Evolutionary conservation across 2,888 invertebrate species (phyloP).

Genomic region (Leucozona laternaria): DNA sequence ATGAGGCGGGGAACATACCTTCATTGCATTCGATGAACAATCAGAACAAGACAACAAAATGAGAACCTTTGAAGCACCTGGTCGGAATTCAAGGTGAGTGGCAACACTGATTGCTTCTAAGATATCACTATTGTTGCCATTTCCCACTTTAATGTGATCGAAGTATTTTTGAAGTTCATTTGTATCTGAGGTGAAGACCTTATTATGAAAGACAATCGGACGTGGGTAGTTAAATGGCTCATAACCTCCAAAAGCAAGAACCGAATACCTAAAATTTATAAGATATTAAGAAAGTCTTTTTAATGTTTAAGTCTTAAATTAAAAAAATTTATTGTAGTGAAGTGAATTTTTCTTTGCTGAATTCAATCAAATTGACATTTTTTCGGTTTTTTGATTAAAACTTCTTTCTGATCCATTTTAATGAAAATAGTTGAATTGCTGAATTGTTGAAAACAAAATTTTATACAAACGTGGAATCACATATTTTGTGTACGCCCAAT

Average conservation of each 20-base stretch:
- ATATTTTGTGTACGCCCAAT: too few relatives aligned
- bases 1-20: constrained; percentile 84
- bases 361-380: too few relatives aligned
- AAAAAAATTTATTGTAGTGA: too few relatives aligned
- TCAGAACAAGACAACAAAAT: constrained; percentile 91
- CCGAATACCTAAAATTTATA: constrained; percentile 87
- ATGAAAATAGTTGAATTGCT: too few relatives aligned
- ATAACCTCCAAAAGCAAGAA: constrained; percentile 92
- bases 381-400: too few relatives aligned
- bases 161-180: constrained; percentile 88
- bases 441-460: too few relatives aligned
- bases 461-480: too few relatives aligned
- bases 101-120: constrained; percentile 91
- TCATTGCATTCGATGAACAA: constrained; percentile 89
- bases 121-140: constrained; percentile 86
- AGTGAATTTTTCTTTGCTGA: too few relatives aligned
- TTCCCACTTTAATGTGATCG: constrained; percentile 88
- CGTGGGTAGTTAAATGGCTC: constrained; percentile 90
- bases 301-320: too few relatives aligned
- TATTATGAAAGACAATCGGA: constrained; percentile 89
- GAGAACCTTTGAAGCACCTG: constrained; percentile 93
- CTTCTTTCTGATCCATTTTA: too few relatives aligned
- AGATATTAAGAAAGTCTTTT: not conserved
- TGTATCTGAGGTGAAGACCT: constrained; percentile 87
- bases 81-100: constrained; percentile 89